These are phyloP conservation scores for Platycnemis pennipes DNA, from an alignment of 2,888 invertebrate species.

Conservation along the genomic window DNA sequence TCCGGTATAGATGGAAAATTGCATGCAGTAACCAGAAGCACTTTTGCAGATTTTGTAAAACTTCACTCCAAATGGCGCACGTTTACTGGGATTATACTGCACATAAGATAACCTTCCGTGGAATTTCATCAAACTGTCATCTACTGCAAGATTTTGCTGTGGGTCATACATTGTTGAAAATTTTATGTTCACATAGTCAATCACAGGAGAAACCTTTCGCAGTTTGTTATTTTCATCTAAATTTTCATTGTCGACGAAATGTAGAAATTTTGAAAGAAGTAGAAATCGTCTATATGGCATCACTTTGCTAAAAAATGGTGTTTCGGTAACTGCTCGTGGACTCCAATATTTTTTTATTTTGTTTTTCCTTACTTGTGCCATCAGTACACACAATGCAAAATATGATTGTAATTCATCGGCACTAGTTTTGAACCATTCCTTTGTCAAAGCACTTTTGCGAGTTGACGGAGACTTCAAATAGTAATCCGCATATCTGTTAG, in stretches of 20 bases:
- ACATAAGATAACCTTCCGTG: slow-evolving; percentile 42
- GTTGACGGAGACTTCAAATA: too few relatives aligned
- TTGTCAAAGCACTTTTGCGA: too few relatives aligned
- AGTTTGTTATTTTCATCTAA: slow-evolving; percentile 44
- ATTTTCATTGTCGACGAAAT: slow-evolving; percentile 53
- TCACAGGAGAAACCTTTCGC: slow-evolving; percentile 51
- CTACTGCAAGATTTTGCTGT: slow-evolving; percentile 55
- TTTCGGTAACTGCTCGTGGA: slow-evolving; percentile 21
- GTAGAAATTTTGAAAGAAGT: neutral
- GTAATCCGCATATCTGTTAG: neutral
- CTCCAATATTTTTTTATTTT: slow-evolving; percentile 45
- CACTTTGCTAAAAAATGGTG: too few relatives aligned
- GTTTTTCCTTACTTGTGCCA: slow-evolving; percentile 41
- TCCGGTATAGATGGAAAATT: too few relatives aligned
- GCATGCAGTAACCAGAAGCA: too few relatives aligned
- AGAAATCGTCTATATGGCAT: too few relatives aligned
- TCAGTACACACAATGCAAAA: slow-evolving; percentile 49
- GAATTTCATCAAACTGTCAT: slow-evolving; percentile 69
- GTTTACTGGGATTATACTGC: slow-evolving; percentile 64
- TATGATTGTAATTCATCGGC: too few relatives aligned
- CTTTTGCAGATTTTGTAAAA: slow-evolving; percentile 67
- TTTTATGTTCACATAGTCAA: slow-evolving; percentile 42
- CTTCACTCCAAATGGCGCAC: slow-evolving; percentile 61
- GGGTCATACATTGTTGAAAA: slow-evolving; percentile 54
- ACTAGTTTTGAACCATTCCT: too few relatives aligned